phyloP scores from a whole-genome alignment of 2,888 invertebrate species.

The Empis stercorea region DNA sequence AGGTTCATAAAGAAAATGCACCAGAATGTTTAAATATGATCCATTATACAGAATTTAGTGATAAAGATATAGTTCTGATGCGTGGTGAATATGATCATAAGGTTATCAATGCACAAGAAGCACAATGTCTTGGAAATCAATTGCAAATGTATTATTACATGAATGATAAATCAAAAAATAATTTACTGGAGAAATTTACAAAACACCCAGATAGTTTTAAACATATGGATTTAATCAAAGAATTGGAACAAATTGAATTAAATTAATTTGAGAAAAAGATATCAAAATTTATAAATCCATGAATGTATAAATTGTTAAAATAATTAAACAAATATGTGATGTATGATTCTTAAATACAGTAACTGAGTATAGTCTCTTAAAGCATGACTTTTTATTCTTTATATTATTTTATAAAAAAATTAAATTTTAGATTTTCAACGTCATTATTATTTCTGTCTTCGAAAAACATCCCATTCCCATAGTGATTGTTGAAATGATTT shows the following conservation, averaged over 20 bases:
- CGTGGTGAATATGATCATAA: constrained; percentile 75
- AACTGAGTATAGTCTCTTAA: too few relatives aligned
- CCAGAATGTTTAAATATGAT: constrained; percentile 72
- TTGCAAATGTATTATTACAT: constrained; percentile 71
- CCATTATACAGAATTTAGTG: constrained; percentile 62
- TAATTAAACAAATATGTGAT: not conserved
- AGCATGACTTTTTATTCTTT: too few relatives aligned
- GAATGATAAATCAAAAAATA: constrained; percentile 45
- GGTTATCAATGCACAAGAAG: constrained; percentile 61
- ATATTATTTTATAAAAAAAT: too few relatives aligned
- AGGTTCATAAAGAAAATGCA: constrained; percentile 76
- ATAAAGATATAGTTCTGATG: constrained; percentile 69
- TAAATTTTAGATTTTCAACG: too few relatives aligned
- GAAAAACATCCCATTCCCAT: too few relatives aligned
- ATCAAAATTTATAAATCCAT: not conserved
- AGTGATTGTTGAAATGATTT: too few relatives aligned
- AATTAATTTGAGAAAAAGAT: constrained; percentile 11
- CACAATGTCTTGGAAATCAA: constrained; percentile 75
- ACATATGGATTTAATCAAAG: constrained; percentile 66
- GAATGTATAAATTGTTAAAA: not conserved
- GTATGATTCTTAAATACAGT: too few relatives aligned
- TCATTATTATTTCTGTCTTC: too few relatives aligned
- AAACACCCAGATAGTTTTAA: constrained; percentile 60
- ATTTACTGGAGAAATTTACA: constrained; percentile 56
- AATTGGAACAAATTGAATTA: constrained; percentile 54